phyloP scores from a whole-genome alignment of 2,113 vertebrate species.

The Lophura nycthemera region DNA sequence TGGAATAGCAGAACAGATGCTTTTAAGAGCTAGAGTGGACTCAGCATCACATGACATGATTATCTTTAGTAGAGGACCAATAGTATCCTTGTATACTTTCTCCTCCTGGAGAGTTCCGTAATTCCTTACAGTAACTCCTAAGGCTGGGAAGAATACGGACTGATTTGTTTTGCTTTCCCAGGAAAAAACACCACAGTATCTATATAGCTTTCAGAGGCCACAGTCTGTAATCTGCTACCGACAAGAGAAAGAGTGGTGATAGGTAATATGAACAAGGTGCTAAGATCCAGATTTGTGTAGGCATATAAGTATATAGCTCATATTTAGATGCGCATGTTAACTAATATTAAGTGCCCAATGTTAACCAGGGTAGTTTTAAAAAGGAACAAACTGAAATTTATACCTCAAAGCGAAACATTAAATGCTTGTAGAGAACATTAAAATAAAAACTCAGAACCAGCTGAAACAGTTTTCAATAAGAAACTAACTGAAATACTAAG shows the following conservation, averaged over 20 bases:
- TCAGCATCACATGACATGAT: not conserved
- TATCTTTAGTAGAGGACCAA: not conserved
- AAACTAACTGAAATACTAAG: not conserved
- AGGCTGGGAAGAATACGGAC: not conserved
- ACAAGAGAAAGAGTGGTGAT: not conserved
- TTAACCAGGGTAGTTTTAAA: not conserved
- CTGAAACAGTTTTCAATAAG: not conserved
- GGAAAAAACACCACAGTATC: not conserved
- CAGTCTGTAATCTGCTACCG: not conserved
- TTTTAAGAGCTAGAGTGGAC: not conserved
- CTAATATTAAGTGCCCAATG: not conserved
- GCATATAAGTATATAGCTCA: not conserved
- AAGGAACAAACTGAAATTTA: not conserved
- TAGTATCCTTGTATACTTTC: not conserved
- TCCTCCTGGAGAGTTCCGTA: not conserved
- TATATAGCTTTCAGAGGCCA: not conserved
- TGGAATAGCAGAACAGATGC: not conserved
- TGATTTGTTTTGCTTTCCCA: not conserved
- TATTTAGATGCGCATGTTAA: not conserved
- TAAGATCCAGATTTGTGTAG: not conserved
- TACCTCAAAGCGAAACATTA: not conserved
- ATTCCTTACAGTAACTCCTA: not conserved
- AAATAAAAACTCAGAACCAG: not conserved
- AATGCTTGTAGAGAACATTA: not conserved
- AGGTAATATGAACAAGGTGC: not conserved